These are phyloP conservation scores for Dicerorhinus sumatrensis DNA, from an alignment of 2,113 vertebrate genomes.

Conservation along the genomic window DNA sequence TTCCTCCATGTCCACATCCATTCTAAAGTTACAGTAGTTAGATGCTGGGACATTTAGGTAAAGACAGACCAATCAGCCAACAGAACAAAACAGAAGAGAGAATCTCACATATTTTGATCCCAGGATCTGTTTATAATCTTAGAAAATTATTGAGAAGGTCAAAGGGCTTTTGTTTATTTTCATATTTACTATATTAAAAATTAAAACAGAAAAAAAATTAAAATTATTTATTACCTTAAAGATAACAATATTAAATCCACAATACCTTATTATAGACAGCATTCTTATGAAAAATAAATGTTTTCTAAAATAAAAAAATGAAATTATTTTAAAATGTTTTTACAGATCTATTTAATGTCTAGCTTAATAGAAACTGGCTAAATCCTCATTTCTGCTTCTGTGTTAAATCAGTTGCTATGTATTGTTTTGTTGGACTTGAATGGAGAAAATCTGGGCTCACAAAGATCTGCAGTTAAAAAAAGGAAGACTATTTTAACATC, in stretches of 20 bases:
- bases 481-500: not conserved
- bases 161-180: not conserved
- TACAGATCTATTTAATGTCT: not conserved
- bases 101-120: not conserved
- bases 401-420: not conserved
- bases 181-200: not conserved
- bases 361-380: not conserved
- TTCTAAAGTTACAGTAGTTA: not conserved
- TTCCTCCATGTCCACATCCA: not conserved
- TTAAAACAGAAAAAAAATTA: not conserved
- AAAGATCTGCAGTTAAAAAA: not conserved
- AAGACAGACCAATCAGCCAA: not conserved
- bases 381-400: not conserved
- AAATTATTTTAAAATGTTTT: not conserved
- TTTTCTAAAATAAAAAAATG: not conserved
- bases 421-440: not conserved
- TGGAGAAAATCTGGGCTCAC: not conserved
- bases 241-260: not conserved
- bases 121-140: not conserved
- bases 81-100: not conserved
- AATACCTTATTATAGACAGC: not conserved
- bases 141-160: not conserved
- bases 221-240: not conserved
- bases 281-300: not conserved
- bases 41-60: not conserved